Evolutionary conservation across 2,888 invertebrate species (phyloP), one percentile per base, ranked within the genome.

Genomic region (Andrena dorsata): DNA sequence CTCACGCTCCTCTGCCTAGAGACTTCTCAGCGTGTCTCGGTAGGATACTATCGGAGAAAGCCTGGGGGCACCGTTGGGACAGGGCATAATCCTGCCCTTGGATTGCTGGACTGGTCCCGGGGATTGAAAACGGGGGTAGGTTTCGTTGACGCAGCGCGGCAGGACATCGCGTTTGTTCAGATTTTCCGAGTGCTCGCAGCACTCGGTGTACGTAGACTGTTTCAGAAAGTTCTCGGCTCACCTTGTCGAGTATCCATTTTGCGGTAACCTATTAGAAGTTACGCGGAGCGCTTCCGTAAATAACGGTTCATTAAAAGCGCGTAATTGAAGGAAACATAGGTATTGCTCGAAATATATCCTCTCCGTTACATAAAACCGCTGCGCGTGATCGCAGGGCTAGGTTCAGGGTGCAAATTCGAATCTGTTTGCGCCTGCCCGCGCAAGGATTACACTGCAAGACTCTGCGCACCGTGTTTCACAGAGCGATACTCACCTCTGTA

Each of bases 1-100:
- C 91, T 89, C 91, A 91, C 23, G 2, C 8, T 1, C 0, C 4
- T 20, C 28, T n/a, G 8, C 26, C 8, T 20, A 26, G 0, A 2
- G 1, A n/a, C 13, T 41, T 53, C 53, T 53, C 70, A 2, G 0
- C 10, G 32, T 51, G 26, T 8, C 10, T 51, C 6, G 13, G 20
- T 23, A 28, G 28, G 66, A 16, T 66, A 23, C 35, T 20, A 16
- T 2, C 16, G 5, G 26, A 13, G 30, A 53, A 63, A n/a, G 30
- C 5, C n/a, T 35, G 35, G n/a, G 35, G n/a, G 20, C 28, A 41
- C 26, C n/a, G 8, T 13, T 32, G 20, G 28, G 20, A 49, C 8
- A 26, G 10, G 4, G 56, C 8, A 23, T 10, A 56, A 26, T 56
- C 56, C 10, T 23, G 56, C 10, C 10, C 23, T 56, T 26, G 26